phyloP scores from a whole-genome alignment of 2,797 vertebrate genomes.

The Calcarius lapponicus region DNA sequence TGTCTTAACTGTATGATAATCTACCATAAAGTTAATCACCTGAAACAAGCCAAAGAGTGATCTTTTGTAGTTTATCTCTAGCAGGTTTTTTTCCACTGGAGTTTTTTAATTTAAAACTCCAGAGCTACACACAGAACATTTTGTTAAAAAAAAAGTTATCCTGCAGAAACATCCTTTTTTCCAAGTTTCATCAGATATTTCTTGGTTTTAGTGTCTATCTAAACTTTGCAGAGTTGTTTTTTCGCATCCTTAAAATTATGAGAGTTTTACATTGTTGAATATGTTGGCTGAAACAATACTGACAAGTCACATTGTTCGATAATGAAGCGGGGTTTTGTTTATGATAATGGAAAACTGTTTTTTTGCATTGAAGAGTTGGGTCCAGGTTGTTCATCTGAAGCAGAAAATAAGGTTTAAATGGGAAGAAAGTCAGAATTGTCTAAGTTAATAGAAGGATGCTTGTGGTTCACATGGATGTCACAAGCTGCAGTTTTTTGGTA shows the following conservation, averaged over 20 bases:
- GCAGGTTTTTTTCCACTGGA: background rate
- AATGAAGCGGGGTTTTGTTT: background rate
- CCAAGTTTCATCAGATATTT: background rate
- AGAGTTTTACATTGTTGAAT: background rate
- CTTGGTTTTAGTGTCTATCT: background rate
- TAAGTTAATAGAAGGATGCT: background rate
- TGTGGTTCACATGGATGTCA: background rate
- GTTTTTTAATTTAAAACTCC: background rate
- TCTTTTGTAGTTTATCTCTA: background rate
- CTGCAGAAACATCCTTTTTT: background rate
- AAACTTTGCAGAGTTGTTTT: background rate
- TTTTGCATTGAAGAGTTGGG: background rate
- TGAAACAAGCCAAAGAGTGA: background rate
- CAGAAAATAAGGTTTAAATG: background rate
- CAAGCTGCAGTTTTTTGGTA: background rate
- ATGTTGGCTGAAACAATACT: background rate
- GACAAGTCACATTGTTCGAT: fast-evolving
- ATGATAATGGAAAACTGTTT: background rate
- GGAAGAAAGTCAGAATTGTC: background rate
- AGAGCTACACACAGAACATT: fast-evolving
- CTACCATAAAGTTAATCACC: background rate
- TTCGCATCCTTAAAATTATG: background rate
- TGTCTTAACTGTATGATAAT: background rate
- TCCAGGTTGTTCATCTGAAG: background rate
- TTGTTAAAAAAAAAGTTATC: background rate